phyloP scores from a whole-genome alignment of 2,797 vertebrate genomes.

The Gymnothorax reevesii region DNA sequence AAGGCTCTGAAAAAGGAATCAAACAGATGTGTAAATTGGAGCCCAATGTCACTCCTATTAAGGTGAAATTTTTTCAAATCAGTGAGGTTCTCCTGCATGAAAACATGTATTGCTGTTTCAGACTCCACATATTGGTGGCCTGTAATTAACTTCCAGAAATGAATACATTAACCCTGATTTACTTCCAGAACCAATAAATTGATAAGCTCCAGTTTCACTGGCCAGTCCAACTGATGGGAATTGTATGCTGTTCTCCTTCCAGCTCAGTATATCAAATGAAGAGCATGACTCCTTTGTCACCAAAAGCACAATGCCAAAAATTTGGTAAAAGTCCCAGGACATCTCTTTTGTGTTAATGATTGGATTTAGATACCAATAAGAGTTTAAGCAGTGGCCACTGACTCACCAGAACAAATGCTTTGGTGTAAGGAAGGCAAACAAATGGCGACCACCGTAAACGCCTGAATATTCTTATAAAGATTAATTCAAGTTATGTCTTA shows the following conservation, averaged over 20 bases:
- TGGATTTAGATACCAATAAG: neutral
- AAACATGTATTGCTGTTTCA: neutral
- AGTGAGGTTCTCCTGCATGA: neutral
- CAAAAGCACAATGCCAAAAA: neutral
- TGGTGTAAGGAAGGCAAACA: neutral
- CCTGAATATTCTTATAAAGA: neutral
- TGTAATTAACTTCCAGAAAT: neutral
- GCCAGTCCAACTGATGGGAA: neutral
- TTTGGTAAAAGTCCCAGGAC: neutral
- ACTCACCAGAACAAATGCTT: neutral
- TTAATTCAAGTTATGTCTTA: conserved; percentile 9
- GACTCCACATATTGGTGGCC: neutral
- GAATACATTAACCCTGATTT: conserved; percentile 13
- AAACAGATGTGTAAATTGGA: neutral
- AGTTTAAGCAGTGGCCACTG: neutral
- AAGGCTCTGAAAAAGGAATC: neutral
- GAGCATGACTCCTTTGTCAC: neutral
- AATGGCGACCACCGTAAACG: neutral
- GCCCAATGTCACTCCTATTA: conserved; percentile 6
- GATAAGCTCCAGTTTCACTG: neutral
- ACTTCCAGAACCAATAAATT: neutral
- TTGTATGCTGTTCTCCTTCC: neutral
- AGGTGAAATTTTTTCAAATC: neutral
- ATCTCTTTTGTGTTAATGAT: neutral
- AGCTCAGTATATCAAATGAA: neutral